Evolutionary conservation across 2,888 invertebrate species (phyloP).

Genomic region (Myopa testacea): DNA sequence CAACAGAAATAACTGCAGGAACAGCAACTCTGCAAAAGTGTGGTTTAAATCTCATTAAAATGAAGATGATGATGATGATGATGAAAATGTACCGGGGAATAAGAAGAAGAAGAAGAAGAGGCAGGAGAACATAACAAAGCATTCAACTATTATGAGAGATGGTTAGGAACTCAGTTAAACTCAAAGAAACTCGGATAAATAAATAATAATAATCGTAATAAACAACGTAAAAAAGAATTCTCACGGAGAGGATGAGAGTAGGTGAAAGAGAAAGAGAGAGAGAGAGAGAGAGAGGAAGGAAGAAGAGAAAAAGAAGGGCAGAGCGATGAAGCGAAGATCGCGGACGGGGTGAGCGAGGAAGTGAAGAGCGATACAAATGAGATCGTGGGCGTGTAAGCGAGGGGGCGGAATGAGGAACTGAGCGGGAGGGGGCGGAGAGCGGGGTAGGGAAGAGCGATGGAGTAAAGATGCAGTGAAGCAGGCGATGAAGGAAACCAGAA

Average conservation of each 20-base stretch:
- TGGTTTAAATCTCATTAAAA: too few relatives aligned
- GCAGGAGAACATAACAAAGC: background rate
- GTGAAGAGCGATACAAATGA: too few relatives aligned
- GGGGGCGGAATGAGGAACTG: background rate
- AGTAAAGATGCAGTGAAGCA: too few relatives aligned
- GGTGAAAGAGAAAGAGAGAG: background rate
- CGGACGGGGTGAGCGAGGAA: too few relatives aligned
- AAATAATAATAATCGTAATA: background rate
- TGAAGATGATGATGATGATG: background rate
- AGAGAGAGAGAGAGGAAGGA: background rate
- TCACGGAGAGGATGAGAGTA: background rate
- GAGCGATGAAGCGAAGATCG: background rate
- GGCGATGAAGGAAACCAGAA: background rate
- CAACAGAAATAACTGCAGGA: background rate
- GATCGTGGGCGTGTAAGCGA: too few relatives aligned
- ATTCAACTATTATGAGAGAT: conserved; percentile 9
- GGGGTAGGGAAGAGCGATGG: too few relatives aligned
- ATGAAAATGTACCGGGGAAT: background rate
- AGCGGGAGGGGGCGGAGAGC: background rate
- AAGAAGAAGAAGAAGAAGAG: background rate
- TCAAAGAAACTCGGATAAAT: background rate
- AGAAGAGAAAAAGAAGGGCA: background rate
- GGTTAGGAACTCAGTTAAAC: background rate
- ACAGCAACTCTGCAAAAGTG: background rate
- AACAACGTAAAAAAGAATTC: background rate